Base-by-base conservation (phyloP, 1,140 invertebrate genomes). In the Odontomachus brunneus region DNA sequence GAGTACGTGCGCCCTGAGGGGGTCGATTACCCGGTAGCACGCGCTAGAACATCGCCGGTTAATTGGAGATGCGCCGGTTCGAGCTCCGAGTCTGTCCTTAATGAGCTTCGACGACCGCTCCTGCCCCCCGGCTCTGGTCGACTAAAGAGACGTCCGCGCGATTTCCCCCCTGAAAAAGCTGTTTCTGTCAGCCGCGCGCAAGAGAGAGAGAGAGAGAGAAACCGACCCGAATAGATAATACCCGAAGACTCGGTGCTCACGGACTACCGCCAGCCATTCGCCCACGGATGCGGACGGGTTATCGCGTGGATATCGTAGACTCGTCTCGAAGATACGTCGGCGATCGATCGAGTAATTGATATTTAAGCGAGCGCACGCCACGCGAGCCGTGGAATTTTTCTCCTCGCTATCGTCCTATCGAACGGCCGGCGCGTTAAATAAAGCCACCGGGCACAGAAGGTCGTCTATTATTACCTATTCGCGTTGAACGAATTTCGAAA, bases 1-100 rank as follows among this genome's bases (percentile, higher is more conserved):
- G 75, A 80, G 33, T 80, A 80, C 75, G 75, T 80, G 75, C 75
- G 75, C 69, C 71, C 78, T 26, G 59, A 82, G 78, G 78, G 67
- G 59, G 67, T 82, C 78, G 78, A 82, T 82, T 82, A 82, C 71
- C 57, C 78, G 78, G 67, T 82, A 73, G 78, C 78, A 82, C 78
- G 78, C 78, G 78, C 78, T 74, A 82, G 69, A 82, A 82, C 59
- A 72, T 82, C 71, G 78, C 29, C 71, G 67, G 71, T 73, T 72
- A 74, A 82, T 82, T 74, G 78, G 71, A 63, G 78, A 82, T 74
- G 78, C 78, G 78, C 78, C 53, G 65, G 76, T 80, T 71, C 38
- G 66, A 71, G 66, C 65, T 80, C 55, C 69, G 55, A 44, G 69
- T 73, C 71, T 62, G 44, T 82, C 78, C 78, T 82, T 82, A 82